Conservation (phyloP, 1,140 invertebrate genomes). For the Meloidogyne chitwoodi region DNA sequence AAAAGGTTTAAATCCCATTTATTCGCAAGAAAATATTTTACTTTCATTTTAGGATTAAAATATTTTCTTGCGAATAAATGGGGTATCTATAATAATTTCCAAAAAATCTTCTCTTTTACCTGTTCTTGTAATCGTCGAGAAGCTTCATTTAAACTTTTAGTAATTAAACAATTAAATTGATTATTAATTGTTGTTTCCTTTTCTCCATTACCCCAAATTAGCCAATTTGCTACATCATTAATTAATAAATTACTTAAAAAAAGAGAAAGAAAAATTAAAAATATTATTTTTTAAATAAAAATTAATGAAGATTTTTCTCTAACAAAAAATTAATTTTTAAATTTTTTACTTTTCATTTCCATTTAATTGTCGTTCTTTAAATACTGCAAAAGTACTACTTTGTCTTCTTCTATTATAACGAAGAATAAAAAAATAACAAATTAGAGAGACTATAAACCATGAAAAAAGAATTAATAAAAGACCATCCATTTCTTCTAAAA, state of each 20-base stretch:
- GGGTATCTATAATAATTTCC: background rate
- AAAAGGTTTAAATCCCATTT: no score
- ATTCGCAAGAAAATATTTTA: no score
- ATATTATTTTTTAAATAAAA: no score
- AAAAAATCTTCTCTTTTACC: background rate
- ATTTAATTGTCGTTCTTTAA: background rate
- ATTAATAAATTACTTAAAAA: background rate
- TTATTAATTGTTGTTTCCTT: background rate
- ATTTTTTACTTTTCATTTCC: slow-evolving; percentile 2
- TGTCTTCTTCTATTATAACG: background rate
- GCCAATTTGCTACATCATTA: background rate
- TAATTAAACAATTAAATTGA: background rate
- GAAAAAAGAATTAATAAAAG: background rate
- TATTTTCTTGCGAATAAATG: no score
- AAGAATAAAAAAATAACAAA: slow-evolving; percentile 7
- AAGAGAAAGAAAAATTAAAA: background rate
- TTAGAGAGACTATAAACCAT: slow-evolving; percentile 2
- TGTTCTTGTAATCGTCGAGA: background rate
- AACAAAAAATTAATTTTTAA: no score
- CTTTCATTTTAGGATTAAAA: no score
- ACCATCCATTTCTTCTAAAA: slow-evolving; percentile 11
- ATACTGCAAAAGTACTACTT: background rate
- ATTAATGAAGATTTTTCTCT: no score
- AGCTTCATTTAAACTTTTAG: background rate
- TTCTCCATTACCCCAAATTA: background rate